phyloP scores from a whole-genome alignment of 2,888 invertebrate species.

The Chrysotoxum bicinctum region DNA sequence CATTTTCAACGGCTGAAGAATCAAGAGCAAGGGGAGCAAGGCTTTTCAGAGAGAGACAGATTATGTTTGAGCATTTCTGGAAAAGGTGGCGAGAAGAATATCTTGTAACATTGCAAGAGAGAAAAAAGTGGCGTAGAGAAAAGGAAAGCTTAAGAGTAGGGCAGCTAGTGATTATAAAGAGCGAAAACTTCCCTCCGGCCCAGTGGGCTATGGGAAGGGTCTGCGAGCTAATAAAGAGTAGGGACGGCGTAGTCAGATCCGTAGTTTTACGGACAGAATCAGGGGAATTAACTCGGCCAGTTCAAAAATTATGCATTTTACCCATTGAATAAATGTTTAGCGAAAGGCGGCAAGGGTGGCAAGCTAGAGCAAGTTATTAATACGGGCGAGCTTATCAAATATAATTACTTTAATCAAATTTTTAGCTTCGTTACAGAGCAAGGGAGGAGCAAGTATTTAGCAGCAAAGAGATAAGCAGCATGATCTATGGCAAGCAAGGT shows the following conservation, averaged over 20 bases:
- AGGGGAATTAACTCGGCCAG: not conserved
- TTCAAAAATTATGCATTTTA: not conserved
- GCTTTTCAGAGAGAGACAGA: constrained; percentile 5
- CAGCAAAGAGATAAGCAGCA: too few species aligned
- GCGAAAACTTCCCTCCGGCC: not conserved
- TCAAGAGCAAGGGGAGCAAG: not conserved
- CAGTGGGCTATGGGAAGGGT: not conserved
- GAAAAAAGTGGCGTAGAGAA: constrained; percentile 22
- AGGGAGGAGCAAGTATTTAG: too few species aligned
- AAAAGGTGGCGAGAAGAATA: constrained; percentile 21
- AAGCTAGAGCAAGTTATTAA: not conserved
- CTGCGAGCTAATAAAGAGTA: not conserved
- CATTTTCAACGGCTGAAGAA: constrained; percentile 4
- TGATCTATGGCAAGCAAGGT: too few species aligned
- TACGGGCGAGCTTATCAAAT: too few species aligned
- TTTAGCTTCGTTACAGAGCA: too few species aligned
- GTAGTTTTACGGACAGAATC: not conserved
- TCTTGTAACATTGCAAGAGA: constrained; percentile 8
- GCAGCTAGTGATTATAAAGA: not conserved
- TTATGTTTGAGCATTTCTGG: constrained; percentile 26
- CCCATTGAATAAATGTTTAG: not conserved
- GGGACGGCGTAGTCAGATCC: not conserved
- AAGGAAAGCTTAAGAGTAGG: not conserved
- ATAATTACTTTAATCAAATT: too few species aligned
- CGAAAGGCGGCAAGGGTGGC: not conserved